A percentile compares a stretch with the other conserved stretches of the same genome.
These are phyloP conservation scores for Allophyes oxyacanthae DNA, from an alignment of 2,888 invertebrate genomes.

Conservation along the genomic window DNA sequence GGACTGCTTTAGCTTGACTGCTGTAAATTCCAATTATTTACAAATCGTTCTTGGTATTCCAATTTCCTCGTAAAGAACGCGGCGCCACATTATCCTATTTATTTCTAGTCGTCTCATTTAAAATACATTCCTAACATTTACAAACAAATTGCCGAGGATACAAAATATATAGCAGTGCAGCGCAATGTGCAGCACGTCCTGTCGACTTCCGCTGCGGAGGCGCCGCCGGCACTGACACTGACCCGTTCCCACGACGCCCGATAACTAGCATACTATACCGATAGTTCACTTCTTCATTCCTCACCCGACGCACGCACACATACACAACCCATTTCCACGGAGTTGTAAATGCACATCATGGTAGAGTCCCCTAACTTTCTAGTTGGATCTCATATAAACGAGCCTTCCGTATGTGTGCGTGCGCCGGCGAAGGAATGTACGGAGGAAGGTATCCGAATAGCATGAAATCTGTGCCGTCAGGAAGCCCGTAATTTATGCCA, in stretches of 20 bases:
- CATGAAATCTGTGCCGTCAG: conserved; percentile 32
- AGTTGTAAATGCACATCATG: not conserved
- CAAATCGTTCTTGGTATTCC: too few relatives aligned
- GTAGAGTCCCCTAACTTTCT: not conserved
- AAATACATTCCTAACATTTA: conserved; percentile 36
- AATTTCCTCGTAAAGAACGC: conserved; percentile 2
- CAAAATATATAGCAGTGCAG: conserved; percentile 45
- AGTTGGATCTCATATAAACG: not conserved
- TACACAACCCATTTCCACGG: not conserved
- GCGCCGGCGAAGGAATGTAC: not conserved
- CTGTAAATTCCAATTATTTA: too few relatives aligned
- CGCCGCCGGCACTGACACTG: conserved; percentile 69
- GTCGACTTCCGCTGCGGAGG: conserved; percentile 70
- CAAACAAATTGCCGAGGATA: conserved; percentile 46
- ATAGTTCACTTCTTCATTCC: conserved; percentile 19
- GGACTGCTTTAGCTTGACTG: too few relatives aligned
- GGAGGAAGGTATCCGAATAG: not conserved
- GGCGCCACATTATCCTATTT: not conserved
- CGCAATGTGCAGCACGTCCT: conserved; percentile 69
- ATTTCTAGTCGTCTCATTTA: conserved; percentile 14
- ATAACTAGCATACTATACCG: conserved; percentile 33
- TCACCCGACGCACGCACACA: conserved; percentile 5
- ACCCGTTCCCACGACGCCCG: conserved; percentile 73
- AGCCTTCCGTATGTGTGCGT: not conserved
- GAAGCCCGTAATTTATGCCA: conserved; percentile 48